A percentile compares a stretch with the other conserved stretches of the same genome.
phyloP scores from a whole-genome alignment of 1,140 invertebrate genomes.

The Dreissena rostriformis region DNA sequence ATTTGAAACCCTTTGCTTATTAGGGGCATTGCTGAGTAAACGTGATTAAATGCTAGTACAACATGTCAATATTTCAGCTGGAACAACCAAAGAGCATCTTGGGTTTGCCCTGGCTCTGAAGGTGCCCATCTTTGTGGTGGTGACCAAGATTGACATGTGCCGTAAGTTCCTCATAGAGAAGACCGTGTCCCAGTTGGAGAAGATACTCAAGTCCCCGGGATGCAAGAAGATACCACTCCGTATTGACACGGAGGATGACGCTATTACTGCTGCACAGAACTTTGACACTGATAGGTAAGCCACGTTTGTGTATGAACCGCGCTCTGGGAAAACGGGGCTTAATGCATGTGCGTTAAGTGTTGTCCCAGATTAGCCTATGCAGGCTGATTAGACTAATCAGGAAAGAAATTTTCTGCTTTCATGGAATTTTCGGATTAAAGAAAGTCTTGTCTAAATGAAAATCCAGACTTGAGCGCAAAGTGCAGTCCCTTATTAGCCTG shows the following conservation, averaged over 20 bases:
- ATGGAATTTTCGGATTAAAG: too few species aligned
- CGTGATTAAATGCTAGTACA: not conserved
- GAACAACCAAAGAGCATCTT: slow-evolving; percentile 99
- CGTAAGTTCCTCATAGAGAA: slow-evolving; percentile 97
- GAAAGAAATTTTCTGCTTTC: too few species aligned
- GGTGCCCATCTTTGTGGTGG: slow-evolving; percentile 99
- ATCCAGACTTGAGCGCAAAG: too few species aligned
- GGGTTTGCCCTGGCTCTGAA: slow-evolving; percentile 96
- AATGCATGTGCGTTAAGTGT: not conserved
- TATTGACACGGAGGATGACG: slow-evolving; percentile 95
- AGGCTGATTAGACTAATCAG: too few species aligned
- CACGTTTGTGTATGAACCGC: not conserved
- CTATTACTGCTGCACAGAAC: slow-evolving; percentile 97
- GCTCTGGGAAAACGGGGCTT: not conserved
- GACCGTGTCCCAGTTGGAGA: slow-evolving; percentile 94
- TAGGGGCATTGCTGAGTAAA: too few species aligned
- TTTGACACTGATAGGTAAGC: slow-evolving; percentile 97
- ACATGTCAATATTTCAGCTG: slow-evolving; percentile 84
- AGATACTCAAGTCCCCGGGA: slow-evolving; percentile 98
- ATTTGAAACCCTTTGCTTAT: too few species aligned
- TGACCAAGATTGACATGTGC: slow-evolving; percentile 99
- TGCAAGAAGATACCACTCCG: slow-evolving; percentile 98
- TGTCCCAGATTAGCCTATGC: too few species aligned
- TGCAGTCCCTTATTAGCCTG: too few species aligned
- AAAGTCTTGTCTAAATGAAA: too few species aligned